Conservation (phyloP, 2,888 invertebrate species). For the Temnothorax rugatulus region DNA sequence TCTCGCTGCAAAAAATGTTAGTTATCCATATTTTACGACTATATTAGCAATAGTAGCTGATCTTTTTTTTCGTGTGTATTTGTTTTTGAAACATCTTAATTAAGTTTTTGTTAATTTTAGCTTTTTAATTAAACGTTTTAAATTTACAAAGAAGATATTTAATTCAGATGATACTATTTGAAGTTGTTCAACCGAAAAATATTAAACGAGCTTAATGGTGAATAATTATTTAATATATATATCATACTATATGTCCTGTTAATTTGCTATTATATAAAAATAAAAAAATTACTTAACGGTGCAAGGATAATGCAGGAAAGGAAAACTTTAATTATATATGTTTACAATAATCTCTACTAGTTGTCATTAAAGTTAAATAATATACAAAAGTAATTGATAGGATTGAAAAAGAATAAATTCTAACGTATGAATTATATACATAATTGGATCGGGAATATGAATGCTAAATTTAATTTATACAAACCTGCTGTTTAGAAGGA, state of each 20-base stretch:
- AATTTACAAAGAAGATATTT: neutral
- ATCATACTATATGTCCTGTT: neutral
- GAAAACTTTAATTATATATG: neutral
- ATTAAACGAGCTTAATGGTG: neutral
- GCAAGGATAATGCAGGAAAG: neutral
- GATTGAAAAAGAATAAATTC: neutral
- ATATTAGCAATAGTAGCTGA: too few relatives aligned
- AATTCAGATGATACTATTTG: neutral
- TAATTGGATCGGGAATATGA: neutral
- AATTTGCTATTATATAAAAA: neutral
- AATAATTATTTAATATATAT: neutral
- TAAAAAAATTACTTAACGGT: neutral
- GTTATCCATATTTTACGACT: too few relatives aligned
- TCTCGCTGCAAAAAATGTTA: too few relatives aligned
- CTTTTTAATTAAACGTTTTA: neutral
- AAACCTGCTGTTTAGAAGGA: neutral
- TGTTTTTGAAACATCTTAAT: neutral
- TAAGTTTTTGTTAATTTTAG: neutral
- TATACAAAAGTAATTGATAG: neutral
- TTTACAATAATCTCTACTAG: neutral
- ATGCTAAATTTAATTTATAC: slow-evolving; percentile 5
- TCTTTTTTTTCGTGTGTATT: neutral
- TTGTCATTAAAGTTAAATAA: neutral
- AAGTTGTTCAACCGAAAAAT: neutral
- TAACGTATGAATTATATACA: neutral